Evolutionary conservation across 2,113 vertebrate genomes (phyloP).

Genomic region (Oncorhynchus nerka): DNA sequence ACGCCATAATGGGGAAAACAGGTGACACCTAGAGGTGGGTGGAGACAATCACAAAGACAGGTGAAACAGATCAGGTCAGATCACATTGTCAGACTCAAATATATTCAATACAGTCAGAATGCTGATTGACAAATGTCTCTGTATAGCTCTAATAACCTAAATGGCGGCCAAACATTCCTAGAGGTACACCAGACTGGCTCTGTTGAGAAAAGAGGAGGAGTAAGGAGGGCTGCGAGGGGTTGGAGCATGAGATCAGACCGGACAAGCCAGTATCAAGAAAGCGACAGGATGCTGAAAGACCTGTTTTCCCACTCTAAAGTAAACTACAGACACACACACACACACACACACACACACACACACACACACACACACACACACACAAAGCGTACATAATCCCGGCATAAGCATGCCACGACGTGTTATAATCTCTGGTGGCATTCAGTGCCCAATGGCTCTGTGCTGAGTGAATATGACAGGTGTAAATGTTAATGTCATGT

Average conservation of each 20-base stretch:
- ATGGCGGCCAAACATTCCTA: neutral
- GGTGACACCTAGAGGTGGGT: too few relatives aligned
- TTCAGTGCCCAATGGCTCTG: slow-evolving; percentile 39
- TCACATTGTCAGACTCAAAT: neutral
- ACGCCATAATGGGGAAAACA: too few relatives aligned
- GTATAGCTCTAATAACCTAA: too few relatives aligned
- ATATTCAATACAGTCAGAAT: neutral
- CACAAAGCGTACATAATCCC: slow-evolving; percentile 34
- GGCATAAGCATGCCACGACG: slow-evolving; percentile 58
- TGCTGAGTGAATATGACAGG: slow-evolving; percentile 59
- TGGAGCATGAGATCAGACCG: too few relatives aligned
- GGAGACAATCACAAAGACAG: too few relatives aligned
- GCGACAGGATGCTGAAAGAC: too few relatives aligned
- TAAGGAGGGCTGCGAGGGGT: too few relatives aligned
- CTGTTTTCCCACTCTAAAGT: too few relatives aligned
- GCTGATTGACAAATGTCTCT: neutral
- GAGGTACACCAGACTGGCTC: too few relatives aligned
- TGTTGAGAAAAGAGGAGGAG: too few relatives aligned
- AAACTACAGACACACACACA: neutral
- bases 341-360: neutral
- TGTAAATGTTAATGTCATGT: slow-evolving; percentile 55
- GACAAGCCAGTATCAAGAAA: too few relatives aligned
- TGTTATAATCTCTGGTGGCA: slow-evolving; percentile 59
- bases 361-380: slow-evolving; percentile 23
- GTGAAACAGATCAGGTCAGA: too few relatives aligned